These are phyloP conservation scores for Sciurus niger DNA, from an alignment of 2,113 vertebrate species.

Conservation along the genomic window DNA sequence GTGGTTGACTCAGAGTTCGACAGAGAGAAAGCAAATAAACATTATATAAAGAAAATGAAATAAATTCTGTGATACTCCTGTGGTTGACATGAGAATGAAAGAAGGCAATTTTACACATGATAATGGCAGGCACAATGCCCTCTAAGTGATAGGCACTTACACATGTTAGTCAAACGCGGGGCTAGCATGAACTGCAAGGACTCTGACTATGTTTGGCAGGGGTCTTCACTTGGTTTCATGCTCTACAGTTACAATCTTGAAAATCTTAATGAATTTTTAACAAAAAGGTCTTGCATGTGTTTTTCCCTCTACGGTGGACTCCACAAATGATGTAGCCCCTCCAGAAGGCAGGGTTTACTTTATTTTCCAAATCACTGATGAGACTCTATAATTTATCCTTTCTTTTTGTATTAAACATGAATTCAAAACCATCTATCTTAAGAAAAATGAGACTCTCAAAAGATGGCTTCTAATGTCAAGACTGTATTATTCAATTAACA, in stretches of 20 bases:
- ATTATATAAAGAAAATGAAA: background rate
- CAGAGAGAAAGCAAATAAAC: background rate
- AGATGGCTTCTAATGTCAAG: constrained; percentile 25
- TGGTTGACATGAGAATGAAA: background rate
- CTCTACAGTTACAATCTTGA: background rate
- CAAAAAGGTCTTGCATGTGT: background rate
- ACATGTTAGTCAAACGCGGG: background rate
- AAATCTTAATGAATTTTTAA: constrained; percentile 55
- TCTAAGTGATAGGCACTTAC: background rate
- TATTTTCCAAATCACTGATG: constrained; percentile 12
- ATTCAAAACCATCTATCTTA: background rate
- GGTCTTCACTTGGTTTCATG: background rate
- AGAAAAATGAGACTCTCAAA: constrained; percentile 37
- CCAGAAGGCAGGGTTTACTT: background rate
- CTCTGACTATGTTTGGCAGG: background rate
- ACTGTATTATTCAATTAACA: background rate
- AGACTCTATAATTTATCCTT: background rate
- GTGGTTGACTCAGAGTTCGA: background rate
- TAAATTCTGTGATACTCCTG: background rate
- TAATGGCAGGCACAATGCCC: background rate
- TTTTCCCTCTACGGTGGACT: background rate
- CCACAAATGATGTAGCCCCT: background rate
- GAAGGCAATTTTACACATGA: background rate
- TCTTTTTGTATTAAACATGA: background rate
- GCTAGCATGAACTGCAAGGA: fast-evolving